These are phyloP conservation scores for Drosophila leonis DNA, from an alignment of 2,888 invertebrate species.

Conservation along the genomic window DNA sequence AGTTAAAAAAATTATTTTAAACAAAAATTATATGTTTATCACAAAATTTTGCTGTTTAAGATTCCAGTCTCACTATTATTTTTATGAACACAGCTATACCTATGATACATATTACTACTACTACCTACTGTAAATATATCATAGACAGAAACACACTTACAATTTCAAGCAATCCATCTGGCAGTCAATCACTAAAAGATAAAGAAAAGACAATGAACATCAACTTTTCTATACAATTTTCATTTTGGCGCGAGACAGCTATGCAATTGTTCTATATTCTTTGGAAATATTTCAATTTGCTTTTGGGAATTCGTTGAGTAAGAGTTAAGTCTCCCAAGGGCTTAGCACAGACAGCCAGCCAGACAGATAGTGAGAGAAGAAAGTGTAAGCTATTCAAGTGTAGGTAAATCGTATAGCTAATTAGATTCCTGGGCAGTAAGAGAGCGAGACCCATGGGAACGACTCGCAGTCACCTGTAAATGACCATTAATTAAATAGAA, in stretches of 20 bases:
- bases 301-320: constrained; percentile 18
- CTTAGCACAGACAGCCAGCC: background rate
- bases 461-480: constrained; percentile 22
- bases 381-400: constrained; percentile 10
- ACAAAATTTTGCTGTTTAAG: no score
- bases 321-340: background rate
- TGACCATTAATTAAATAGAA: constrained; percentile 66
- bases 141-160: no score
- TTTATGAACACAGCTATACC: no score
- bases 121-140: no score
- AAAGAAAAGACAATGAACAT: background rate
- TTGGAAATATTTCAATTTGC: constrained; percentile 3
- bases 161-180: no score
- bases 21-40: no score
- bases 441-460: constrained; percentile 30
- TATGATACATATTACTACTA: no score
- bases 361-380: background rate
- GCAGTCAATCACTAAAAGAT: no score
- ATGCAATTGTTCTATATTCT: background rate
- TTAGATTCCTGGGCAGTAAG: constrained; percentile 24
- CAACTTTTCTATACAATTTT: background rate
- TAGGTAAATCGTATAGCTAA: constrained; percentile 58
- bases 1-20: no score
- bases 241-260: background rate
- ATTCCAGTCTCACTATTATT: no score